These are phyloP conservation scores for Tiliqua scincoides DNA, from an alignment of 2,113 vertebrate species.

Conservation along the genomic window DNA sequence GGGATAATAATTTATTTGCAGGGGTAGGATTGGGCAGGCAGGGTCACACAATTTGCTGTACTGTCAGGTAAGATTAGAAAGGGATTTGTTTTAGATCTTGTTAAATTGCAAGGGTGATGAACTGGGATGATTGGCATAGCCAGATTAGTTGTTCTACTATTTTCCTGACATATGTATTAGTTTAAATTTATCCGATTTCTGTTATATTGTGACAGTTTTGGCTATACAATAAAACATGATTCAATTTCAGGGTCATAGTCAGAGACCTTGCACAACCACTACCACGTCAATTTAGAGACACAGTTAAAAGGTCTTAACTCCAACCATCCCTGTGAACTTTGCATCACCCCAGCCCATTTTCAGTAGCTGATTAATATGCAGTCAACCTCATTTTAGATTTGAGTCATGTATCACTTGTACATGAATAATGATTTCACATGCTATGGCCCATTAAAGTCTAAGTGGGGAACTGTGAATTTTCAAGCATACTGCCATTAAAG, in stretches of 20 bases:
- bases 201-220: background rate
- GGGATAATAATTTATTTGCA: background rate
- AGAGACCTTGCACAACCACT: background rate
- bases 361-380: background rate
- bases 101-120: background rate
- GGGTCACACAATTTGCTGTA: background rate
- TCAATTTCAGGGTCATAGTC: background rate
- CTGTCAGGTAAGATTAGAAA: background rate
- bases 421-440: conserved; percentile 9
- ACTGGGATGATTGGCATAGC: background rate
- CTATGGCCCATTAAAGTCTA: background rate
- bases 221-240: background rate
- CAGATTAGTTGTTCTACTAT: background rate
- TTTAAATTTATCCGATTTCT: background rate
- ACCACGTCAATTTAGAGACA: background rate
- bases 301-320: background rate
- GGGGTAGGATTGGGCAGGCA: background rate
- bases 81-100: background rate
- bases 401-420: background rate
- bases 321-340: background rate
- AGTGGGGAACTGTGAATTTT: conserved; percentile 4
- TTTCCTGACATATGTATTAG: background rate
- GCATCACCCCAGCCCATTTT: background rate
- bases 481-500: conserved; percentile 10
- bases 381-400: background rate